Percentiles rank a stretch among this genome's conserved stretches.
These are phyloP conservation scores for Clarias platycephalus DNA, from an alignment of 2,797 vertebrate genomes.

Conservation along the genomic window DNA sequence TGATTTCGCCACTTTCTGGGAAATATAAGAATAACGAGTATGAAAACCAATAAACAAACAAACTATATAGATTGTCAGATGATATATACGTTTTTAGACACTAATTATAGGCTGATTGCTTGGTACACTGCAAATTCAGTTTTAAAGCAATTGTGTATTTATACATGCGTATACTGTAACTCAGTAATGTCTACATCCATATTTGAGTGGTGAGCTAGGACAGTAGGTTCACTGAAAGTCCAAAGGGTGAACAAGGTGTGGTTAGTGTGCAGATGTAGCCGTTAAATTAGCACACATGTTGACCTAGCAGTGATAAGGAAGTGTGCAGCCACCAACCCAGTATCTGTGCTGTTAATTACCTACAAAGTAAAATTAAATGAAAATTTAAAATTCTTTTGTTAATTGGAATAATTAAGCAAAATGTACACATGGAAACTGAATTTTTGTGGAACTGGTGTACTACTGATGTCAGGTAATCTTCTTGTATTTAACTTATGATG, in stretches of 20 bases:
- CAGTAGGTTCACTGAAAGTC: slow-evolving; percentile 29
- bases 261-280: slow-evolving; percentile 24
- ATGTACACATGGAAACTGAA: slow-evolving; percentile 16
- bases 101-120: neutral
- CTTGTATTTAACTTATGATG: neutral
- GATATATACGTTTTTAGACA: neutral
- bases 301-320: slow-evolving; percentile 37
- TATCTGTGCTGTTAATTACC: neutral
- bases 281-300: slow-evolving; percentile 17
- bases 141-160: neutral
- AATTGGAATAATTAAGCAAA: neutral
- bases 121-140: no score
- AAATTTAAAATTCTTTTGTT: no score
- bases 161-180: neutral
- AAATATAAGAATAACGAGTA: neutral
- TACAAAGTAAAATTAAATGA: neutral
- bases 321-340: slow-evolving; percentile 5
- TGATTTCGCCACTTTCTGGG: neutral
- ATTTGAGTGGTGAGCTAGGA: neutral
- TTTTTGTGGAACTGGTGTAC: slow-evolving; percentile 12
- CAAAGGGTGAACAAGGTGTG: slow-evolving; percentile 44
- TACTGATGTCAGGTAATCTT: slow-evolving; percentile 37
- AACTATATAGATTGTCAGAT: no score
- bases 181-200: neutral
- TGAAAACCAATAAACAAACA: neutral